Conservation (phyloP, 1,140 invertebrate genomes). For the Pentalonia nigronervosa region DNA sequence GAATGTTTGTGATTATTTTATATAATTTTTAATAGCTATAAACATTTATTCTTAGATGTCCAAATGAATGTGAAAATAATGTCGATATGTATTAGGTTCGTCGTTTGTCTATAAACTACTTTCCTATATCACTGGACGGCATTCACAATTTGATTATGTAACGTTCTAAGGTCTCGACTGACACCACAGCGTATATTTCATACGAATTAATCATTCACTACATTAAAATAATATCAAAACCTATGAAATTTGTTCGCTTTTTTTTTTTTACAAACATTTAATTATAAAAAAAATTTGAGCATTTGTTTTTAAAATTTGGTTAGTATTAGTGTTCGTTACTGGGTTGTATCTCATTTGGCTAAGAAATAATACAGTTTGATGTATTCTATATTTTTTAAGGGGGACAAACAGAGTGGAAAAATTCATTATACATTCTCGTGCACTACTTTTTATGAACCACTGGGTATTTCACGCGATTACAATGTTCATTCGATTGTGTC, state of each 20-base stretch:
- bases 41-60: no score
- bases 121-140: not conserved
- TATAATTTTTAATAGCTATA: no score
- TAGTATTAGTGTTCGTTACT: not conserved
- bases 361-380: not conserved
- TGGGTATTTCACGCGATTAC: conserved; percentile 17
- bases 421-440: not conserved
- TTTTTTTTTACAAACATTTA: not conserved
- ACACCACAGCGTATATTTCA: not conserved
- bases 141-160: conserved; percentile 9
- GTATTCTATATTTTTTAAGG: not conserved
- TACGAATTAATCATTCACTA: not conserved
- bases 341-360: not conserved
- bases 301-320: not conserved
- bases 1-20: not conserved
- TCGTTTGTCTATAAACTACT: not conserved
- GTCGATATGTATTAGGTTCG: no score
- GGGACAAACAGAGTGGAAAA: conserved; percentile 8
- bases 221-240: not conserved
- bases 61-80: no score
- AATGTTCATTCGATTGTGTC: conserved; percentile 26
- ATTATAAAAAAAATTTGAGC: not conserved
- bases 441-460: conserved; percentile 25
- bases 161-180: not conserved
- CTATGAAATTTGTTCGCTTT: not conserved